Percentiles rank a stretch among this genome's conserved stretches.
Evolutionary conservation across 2,888 invertebrate species (phyloP).

Genomic region (Papilio elwesi): DNA sequence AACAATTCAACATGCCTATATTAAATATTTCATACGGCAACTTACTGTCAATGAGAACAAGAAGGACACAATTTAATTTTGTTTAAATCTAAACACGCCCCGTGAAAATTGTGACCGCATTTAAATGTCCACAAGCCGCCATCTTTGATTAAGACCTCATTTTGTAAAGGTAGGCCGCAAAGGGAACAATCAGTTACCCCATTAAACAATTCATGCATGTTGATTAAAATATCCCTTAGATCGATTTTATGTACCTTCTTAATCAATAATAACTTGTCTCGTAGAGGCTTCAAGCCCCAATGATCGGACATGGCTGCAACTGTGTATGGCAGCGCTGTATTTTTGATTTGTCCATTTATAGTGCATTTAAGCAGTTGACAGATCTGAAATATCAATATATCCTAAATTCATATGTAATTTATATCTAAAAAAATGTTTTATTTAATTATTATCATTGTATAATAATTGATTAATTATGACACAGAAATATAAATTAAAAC

Average conservation of each 20-base stretch:
- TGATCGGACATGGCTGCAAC: conserved; percentile 70
- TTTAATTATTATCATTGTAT: no score
- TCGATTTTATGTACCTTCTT: conserved; percentile 45
- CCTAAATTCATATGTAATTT: no score
- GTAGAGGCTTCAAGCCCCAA: conserved; percentile 80
- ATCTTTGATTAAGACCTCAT: conserved; percentile 84
- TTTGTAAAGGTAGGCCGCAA: conserved; percentile 85
- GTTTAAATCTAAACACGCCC: conserved; percentile 84
- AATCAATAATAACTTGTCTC: conserved; percentile 45
- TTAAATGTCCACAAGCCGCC: conserved; percentile 86
- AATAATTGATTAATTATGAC: no score
- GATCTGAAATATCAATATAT: conserved; percentile 57
- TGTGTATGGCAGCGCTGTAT: conserved; percentile 73
- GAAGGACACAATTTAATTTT: conserved; percentile 78
- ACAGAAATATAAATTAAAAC: no score
- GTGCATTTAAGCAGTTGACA: conserved; percentile 66
- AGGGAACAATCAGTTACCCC: conserved; percentile 74
- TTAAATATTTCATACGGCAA: conserved; percentile 3
- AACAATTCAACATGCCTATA: not conserved
- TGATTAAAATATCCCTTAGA: conserved; percentile 59
- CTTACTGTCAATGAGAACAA: conserved; percentile 53
- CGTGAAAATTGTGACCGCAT: conserved; percentile 86
- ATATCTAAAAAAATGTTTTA: not conserved
- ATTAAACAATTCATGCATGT: conserved; percentile 56
- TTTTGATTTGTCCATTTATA: conserved; percentile 60